Conservation (phyloP, 2,888 invertebrate species). For the Sthenelais limicola region DNA sequence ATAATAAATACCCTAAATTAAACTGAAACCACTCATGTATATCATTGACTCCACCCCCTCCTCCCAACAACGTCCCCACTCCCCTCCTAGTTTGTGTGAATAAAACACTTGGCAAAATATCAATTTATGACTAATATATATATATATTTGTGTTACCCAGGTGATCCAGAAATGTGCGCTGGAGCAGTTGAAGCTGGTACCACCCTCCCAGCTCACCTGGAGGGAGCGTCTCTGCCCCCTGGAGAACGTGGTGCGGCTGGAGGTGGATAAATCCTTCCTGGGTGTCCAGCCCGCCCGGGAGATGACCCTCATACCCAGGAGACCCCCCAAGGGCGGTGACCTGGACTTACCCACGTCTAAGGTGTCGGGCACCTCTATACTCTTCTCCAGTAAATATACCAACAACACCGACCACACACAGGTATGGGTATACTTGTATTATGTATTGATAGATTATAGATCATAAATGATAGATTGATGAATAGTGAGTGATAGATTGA, state of each 20-base stretch:
- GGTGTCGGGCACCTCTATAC: background rate
- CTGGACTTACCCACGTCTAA: background rate
- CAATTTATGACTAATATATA: no score
- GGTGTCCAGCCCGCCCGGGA: conserved; percentile 10
- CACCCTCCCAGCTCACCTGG: conserved; percentile 12
- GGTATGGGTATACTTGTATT: no score
- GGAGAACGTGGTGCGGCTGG: conserved; percentile 9
- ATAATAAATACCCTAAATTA: no score
- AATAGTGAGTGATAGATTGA: no score
- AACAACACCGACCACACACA: conserved; percentile 1
- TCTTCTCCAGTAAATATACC: conserved; percentile 8
- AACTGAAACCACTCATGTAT: no score
- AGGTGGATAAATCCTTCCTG: conserved; percentile 32
- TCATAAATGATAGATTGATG: no score
- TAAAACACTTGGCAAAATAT: no score
- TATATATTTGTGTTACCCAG: no score
- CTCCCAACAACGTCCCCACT: no score
- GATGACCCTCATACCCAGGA: background rate
- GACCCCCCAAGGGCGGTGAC: background rate
- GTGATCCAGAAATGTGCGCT: conserved; percentile 11
- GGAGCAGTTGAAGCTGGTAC: conserved; percentile 25
- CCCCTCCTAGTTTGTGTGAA: no score
- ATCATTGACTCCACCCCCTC: no score
- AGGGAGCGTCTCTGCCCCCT: conserved; percentile 1
- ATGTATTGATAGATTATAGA: no score